A percentile compares a stretch with the other conserved stretches of the same genome.
Evolutionary conservation across 2,113 vertebrate species (phyloP).

Genomic region (Bucco capensis): DNA sequence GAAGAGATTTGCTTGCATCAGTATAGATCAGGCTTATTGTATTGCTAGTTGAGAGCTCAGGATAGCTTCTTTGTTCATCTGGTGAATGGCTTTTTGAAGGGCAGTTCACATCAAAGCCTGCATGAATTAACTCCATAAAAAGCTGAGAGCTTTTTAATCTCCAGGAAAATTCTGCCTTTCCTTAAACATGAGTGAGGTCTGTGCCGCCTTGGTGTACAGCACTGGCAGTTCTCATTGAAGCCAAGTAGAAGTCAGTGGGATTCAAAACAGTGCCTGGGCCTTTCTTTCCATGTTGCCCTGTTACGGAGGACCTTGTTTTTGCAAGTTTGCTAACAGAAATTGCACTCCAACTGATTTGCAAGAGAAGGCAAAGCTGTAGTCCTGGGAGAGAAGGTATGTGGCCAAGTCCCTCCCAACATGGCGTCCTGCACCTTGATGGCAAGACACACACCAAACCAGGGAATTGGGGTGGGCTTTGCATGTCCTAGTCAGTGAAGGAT

Average conservation of each 20-base stretch:
- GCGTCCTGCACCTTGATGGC: not conserved
- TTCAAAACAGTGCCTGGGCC: not conserved
- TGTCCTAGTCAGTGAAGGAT: not conserved
- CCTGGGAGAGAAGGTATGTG: not conserved
- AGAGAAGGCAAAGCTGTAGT: not conserved
- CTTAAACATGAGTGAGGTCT: not conserved
- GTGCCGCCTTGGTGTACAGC: not conserved
- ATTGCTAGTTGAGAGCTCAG: not conserved
- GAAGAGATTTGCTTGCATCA: slow-evolving; percentile 10
- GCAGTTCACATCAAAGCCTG: slow-evolving; percentile 26
- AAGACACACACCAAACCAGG: not conserved
- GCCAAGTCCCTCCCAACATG: not conserved
- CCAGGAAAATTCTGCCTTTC: not conserved
- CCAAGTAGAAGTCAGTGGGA: not conserved
- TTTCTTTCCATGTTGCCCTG: not conserved
- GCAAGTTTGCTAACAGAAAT: not conserved
- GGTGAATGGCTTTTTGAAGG: not conserved
- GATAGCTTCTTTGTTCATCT: not conserved
- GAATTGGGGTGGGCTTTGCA: accelerated
- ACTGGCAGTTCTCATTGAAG: not conserved
- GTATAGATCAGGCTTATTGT: not conserved
- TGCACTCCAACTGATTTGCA: not conserved
- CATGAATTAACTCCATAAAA: slow-evolving; percentile 12
- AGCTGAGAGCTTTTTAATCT: slow-evolving; percentile 19
- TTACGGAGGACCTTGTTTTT: not conserved